Base-by-base conservation (phyloP, 2,113 vertebrate species). In the Bujurquina vittata region DNA sequence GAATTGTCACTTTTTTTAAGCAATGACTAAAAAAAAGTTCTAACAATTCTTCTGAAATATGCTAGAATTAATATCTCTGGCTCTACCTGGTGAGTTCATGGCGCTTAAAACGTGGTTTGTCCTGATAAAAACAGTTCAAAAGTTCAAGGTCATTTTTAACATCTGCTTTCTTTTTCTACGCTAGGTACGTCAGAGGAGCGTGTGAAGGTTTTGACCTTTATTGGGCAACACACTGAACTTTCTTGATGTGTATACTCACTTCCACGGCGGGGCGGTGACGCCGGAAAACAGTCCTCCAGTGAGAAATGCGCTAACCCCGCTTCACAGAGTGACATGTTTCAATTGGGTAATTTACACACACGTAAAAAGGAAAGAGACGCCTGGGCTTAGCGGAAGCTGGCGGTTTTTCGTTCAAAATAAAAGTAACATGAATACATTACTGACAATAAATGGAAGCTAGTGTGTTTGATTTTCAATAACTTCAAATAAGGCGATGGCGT, bases 331-430 rank as follows among this genome's bases (percentile, higher is more conserved):
- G 14, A 56, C 26, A 62, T 15, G 1, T 18, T 7, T 22, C 7
- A 56, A 67, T 82, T 86, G 65, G 81, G 49, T 17, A 59, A 46
- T 11, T 43, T 31, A 40, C n/a, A 15, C 57, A 29, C 49, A 83
- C 62, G 43, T 79, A 77, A 29, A 18, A 10, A 18, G 9, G 31
- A 58, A 49, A 11, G 7, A 10, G 12, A 40, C 43, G 4, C 26
- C 20, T 46, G 37, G 4, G 20, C 14, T 20, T 20, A 5, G 35
- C 3, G 23, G 14, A 8, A 11, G 75, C 40, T 1, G 6, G 2
- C 1, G 2, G 1, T 1, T 1, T 1, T 0, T 11, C 31, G 73
- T 90, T 86, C 87, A 87, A 87, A 90, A 75, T 91, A 79, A 86
- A 77, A 54, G n/a, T 2, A 1, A 40, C 8, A n/a, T 1, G 3